Percentiles rank a stretch among this genome's conserved stretches.
Conservation (phyloP, 1,140 invertebrate genomes). For the Ceratina japonica region DNA sequence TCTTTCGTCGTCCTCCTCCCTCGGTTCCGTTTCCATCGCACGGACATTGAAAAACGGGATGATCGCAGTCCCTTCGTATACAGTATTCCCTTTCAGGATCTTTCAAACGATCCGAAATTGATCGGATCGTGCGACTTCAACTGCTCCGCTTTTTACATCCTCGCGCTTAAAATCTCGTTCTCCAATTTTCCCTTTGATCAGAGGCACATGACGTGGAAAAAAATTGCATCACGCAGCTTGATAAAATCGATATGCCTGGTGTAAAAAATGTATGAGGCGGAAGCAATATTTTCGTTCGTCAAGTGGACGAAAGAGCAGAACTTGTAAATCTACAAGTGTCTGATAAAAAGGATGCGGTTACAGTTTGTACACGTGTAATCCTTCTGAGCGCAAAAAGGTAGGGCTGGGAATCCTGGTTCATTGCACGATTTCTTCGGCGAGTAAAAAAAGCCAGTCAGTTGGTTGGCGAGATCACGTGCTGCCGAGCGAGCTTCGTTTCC, state of each 20-base stretch:
- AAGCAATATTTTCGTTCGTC: not conserved
- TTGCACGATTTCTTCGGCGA: not conserved
- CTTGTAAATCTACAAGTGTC: conserved; percentile 21
- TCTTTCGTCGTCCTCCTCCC: not conserved
- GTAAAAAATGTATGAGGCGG: conserved; percentile 8
- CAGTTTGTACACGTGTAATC: not conserved
- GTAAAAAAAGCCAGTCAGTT: not conserved
- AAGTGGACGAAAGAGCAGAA: not conserved
- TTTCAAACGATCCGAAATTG: no score
- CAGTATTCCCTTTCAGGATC: no score
- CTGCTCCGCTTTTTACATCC: not conserved
- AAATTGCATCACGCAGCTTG: conserved; percentile 14
- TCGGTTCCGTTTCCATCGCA: no score
- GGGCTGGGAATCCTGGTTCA: not conserved
- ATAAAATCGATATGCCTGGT: no score
- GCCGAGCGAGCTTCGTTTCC: not conserved
- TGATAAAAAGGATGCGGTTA: not conserved
- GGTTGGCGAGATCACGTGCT: conserved; percentile 5
- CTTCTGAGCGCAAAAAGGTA: no score
- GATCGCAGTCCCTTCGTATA: not conserved
- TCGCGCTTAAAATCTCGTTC: not conserved
- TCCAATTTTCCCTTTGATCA: not conserved
- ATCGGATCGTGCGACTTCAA: not conserved
- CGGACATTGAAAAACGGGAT: no score
- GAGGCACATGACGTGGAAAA: not conserved